Evolutionary conservation across 92 coral and sea anemone genomes (phyloP).

Genomic region (Actinernus sp.): DNA sequence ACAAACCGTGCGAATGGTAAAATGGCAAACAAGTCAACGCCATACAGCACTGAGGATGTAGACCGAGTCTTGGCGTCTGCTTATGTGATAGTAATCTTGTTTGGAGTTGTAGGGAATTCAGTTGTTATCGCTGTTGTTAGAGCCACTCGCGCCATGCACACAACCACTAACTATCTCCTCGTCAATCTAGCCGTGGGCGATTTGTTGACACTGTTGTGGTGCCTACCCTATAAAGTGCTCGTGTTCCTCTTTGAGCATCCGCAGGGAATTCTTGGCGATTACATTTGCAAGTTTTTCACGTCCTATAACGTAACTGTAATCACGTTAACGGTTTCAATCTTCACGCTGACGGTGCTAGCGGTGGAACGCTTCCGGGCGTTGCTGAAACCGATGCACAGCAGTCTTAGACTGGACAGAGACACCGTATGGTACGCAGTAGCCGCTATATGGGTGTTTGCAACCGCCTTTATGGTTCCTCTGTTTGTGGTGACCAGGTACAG

Average conservation of each 20-base stretch:
- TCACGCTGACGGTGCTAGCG: constrained; percentile 70
- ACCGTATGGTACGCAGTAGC: constrained; percentile 59
- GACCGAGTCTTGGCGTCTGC: constrained; percentile 29
- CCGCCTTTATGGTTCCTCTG: constrained; percentile 61
- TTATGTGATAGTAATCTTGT: constrained; percentile 19
- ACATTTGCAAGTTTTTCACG: constrained; percentile 53
- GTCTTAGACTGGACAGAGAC: constrained; percentile 48
- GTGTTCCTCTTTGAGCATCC: constrained; percentile 38
- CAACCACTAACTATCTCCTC: constrained; percentile 44
- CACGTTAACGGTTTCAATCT: constrained; percentile 63
- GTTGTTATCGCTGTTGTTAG: constrained; percentile 46
- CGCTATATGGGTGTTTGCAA: constrained; percentile 58
- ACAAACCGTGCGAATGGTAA: too few species aligned
- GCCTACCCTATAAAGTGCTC: constrained; percentile 38
- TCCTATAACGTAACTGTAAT: constrained; percentile 72
- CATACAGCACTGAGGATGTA: constrained; percentile 31
- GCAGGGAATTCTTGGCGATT: constrained; percentile 15
- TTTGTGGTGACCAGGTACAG: constrained; percentile 31
- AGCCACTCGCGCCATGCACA: constrained; percentile 51
- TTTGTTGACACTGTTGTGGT: constrained; percentile 41
- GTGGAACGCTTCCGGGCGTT: constrained; percentile 82
- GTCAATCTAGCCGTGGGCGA: constrained; percentile 54
- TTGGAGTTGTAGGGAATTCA: constrained; percentile 44
- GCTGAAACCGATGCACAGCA: constrained; percentile 53
- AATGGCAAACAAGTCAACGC: too few species aligned